Base-by-base conservation (phyloP, 2,888 invertebrate genomes). In the Eristalis tenax region DNA sequence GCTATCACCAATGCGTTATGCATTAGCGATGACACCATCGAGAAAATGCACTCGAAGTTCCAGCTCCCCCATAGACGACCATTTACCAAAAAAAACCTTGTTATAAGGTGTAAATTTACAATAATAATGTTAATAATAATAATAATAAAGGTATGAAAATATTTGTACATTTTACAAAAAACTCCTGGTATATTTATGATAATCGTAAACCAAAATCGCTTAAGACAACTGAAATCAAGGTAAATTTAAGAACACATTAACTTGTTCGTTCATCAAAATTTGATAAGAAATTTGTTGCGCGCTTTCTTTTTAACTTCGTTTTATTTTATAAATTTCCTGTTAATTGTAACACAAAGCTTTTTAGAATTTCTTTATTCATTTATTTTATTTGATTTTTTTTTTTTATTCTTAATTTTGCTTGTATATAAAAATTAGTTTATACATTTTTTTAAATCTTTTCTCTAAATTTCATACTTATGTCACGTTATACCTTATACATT, bases 361-460 rank as follows among this genome's bases (percentile, higher is more conserved):
- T 18, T 80, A 79, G 71, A 83, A 43, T 22, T 28, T 79, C 38
- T 64, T 75, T 70, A 78, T 35, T 32, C 70, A 26, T 75, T 15
- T 56, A 8, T 56, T 56, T 74, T 6, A 32, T 15, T 68, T 57
- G 11, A 0, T 66, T 75, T 70, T 28, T 3, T 69, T 56, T 75
- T 18, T 59, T 78, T 28, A 3, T 40, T 68, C 22, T 75, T 15
- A 57, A 57, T 38, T 59, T 59, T 59, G 26, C 64, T 66, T 63
- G 57, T 70, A 86, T 86, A 86, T 79, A 83, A 86, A 83, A 86
- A 86, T 79, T 86, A 66, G 59, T 86, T 86, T 86, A 83, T 79
- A 83, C 78, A 86, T 40, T 86, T 75, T 59, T 65, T 75, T 35
- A 32, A 59, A 18, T 65, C 35, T 64, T 64, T 68, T 76, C 57